Base-by-base conservation (phyloP, 2,797 vertebrate species). In the Cephalopachus bancanus region DNA sequence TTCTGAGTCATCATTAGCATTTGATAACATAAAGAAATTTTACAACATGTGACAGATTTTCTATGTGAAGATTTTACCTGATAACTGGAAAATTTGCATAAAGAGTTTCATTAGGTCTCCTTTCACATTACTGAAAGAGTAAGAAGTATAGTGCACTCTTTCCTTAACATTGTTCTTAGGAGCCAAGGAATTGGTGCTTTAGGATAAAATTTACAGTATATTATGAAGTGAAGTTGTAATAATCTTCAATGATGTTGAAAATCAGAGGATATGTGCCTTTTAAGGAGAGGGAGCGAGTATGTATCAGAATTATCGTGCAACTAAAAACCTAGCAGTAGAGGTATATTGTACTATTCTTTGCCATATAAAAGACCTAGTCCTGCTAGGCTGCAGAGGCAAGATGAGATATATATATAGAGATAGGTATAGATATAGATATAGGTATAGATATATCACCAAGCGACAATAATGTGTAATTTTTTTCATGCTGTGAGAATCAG, bases 21-120 rank as follows among this genome's bases (percentile, higher is more conserved):
- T 98, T 98, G 98, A 98, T 98, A 98, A 98, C 98, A 98, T 98
- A 98, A 98, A 98, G 98, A 98, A 98, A 98, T 98, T 98, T 98
- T 99, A 98, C 98, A 98, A 98, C 98, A 98, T 98, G 94, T 98
- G 98, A 98, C 98, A 98, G 98, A 98, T 98, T 98, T 97, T 98
- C 97, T 10, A 98, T 98, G 98, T 98, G 98, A 98, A 98, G 98
- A 97, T 98, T 98, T 98, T 98, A 98, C 98, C 98, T 98, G 98
- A 98, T 98, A 98, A 98, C 98, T 90, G 96, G 97, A 92, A 98
- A 97, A 98, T 99, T 98, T 99, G 98, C 98, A 98, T 98, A 98
- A 98, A 98, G 98, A 98, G 97, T 98, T 98, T 98, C 98, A 98
- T 99, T 98, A 98, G 97, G 96, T 98, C 98, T 98, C 98, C 91